Conservation (phyloP, 2,888 invertebrate genomes). For the Leptopilina drosophilae region DNA sequence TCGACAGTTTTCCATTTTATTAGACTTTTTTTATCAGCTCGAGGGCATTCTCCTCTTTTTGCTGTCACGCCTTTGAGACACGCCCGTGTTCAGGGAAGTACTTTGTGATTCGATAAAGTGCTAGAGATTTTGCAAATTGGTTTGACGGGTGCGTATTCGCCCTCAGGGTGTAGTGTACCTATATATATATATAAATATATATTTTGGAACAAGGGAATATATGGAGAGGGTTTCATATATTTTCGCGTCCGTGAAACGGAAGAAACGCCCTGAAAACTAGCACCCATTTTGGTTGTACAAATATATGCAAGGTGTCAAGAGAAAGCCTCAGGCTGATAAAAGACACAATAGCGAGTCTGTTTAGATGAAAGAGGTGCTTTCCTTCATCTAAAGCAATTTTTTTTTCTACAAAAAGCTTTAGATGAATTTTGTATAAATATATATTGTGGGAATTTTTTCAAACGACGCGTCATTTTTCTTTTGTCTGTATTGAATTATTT, state of each 20-base stretch:
- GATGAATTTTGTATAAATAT: no score
- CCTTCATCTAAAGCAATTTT: neutral
- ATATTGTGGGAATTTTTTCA: no score
- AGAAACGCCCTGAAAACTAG: slow-evolving; percentile 45
- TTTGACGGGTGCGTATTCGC: slow-evolving; percentile 49
- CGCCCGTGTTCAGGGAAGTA: slow-evolving; percentile 42
- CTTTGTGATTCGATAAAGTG: slow-evolving; percentile 61
- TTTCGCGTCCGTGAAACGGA: slow-evolving; percentile 41
- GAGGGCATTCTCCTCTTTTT: slow-evolving; percentile 32
- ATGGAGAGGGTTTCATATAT: slow-evolving; percentile 47
- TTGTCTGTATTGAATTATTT: no score
- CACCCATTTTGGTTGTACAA: slow-evolving; percentile 41
- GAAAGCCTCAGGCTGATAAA: slow-evolving; percentile 40
- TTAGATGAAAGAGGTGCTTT: slow-evolving; percentile 2
- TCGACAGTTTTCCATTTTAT: slow-evolving; percentile 8
- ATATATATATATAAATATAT: slow-evolving; percentile 16
- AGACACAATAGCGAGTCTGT: slow-evolving; percentile 2
- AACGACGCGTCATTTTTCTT: no score
- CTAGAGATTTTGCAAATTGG: slow-evolving; percentile 66
- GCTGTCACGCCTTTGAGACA: slow-evolving; percentile 43
- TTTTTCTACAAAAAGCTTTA: neutral
- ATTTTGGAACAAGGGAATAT: slow-evolving; percentile 47
- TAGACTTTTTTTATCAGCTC: slow-evolving; percentile 37
- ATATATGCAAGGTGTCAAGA: slow-evolving; percentile 45
- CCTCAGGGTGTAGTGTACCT: slow-evolving; percentile 30